Evolutionary conservation across 2,797 vertebrate species (phyloP).

Genomic region (Trichosurus vulpecula): DNA sequence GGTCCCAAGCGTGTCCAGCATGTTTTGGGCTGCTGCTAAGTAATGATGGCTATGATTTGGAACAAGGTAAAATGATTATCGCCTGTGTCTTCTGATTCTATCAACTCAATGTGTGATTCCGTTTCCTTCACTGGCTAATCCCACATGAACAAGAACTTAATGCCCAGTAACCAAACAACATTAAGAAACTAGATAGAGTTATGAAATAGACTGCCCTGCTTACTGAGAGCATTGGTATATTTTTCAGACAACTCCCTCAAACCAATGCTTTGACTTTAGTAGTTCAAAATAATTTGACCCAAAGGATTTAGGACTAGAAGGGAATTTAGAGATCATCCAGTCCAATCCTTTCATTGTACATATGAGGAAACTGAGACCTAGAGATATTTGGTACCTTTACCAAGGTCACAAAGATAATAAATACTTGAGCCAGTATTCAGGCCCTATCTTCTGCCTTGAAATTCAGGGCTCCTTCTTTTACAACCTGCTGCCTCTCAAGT

Average conservation of each 20-base stretch:
- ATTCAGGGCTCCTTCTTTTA: not conserved
- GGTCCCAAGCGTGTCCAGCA: not conserved
- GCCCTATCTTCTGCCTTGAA: not conserved
- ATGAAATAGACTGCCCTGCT: not conserved
- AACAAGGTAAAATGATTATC: conserved; percentile 32
- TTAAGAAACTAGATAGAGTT: not conserved
- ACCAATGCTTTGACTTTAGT: conserved; percentile 5
- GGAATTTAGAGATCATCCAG: not conserved
- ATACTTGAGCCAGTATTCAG: not conserved
- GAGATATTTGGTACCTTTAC: not conserved
- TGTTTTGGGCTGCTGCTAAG: conserved; percentile 10
- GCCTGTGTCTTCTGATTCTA: conserved; percentile 18
- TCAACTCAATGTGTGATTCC: conserved; percentile 5
- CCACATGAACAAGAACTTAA: conserved; percentile 12
- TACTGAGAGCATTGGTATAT: not conserved
- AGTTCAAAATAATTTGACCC: not conserved
- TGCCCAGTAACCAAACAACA: not conserved
- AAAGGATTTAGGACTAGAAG: not conserved
- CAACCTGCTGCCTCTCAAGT: not conserved
- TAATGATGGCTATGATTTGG: conserved; percentile 44
- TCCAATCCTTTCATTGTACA: not conserved
- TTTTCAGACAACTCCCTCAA: not conserved
- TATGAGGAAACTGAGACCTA: not conserved
- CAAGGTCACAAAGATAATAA: not conserved
- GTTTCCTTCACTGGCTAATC: not conserved